Evolutionary conservation across 2,113 vertebrate species (phyloP), one percentile per base, ranked within the genome.

Genomic region (Xyrauchen texanus): DNA sequence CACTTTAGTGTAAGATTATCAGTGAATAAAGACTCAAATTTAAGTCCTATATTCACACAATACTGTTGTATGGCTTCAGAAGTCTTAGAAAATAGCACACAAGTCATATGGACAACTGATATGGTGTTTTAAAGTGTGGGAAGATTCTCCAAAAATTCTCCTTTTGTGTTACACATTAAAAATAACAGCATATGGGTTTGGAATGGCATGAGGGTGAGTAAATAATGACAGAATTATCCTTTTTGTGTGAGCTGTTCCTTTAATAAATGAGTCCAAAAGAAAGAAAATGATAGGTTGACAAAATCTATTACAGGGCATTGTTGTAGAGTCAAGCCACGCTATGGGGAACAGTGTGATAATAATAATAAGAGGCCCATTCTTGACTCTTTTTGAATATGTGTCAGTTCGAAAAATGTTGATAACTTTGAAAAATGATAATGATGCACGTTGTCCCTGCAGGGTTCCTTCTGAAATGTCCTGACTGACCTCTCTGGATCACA

Each of bases 311-410:
- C 12, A 57, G 53, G 53, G 53, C 53, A 11, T 60, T 60, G 9
- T 72, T 60, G 52, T 0, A 34, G 11, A 69, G 49, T 53, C 67
- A 68, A 16, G 11, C 10, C 21, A 34, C 21, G 21, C 21, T 34
- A 34, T 34, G 21, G 21, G 21, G 21, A 34, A 34, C 21, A 34
- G 21, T 34, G 21, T 46, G 49, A n/a, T 8, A 52, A 69, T 10
- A 55, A 11, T 42, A 55, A 0, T 34, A 34, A 1, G 4, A 8
- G 12, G 8, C 21, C 21, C 42, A 42, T 53, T 69, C 67, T 6
- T 58, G 8, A 72, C 42, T 15, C 69, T 60, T 34, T 34, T 58
- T 45, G 12, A 72, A 60, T 58, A 72, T 11, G 12, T 58, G 55
- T 6, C 69, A 70, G 51, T 11, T 70, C 55, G 51, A 70, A 8